Evolutionary conservation across 2,888 invertebrate species (phyloP).

Genomic region (Fragum fragum): DNA sequence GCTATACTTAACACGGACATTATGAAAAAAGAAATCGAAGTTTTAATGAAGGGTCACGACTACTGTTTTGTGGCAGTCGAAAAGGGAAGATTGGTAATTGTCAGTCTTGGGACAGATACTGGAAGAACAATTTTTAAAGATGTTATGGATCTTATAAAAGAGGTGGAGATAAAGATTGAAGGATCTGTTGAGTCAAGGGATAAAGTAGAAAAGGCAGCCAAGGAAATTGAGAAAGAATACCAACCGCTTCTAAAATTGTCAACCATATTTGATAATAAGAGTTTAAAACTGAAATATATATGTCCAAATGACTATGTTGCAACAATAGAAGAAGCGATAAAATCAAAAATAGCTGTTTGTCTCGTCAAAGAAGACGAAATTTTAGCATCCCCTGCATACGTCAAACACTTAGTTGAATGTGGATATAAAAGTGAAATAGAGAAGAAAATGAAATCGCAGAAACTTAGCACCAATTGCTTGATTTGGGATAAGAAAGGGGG

Average conservation of each 20-base stretch:
- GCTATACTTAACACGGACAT: not conserved
- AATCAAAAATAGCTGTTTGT: constrained; percentile 6
- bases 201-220: not conserved
- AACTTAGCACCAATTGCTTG: not conserved
- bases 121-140: not conserved
- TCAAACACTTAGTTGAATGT: constrained; percentile 31
- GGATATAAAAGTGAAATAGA: not conserved
- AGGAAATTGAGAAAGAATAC: constrained; percentile 24
- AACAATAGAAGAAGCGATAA: constrained; percentile 18
- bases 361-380: constrained; percentile 32
- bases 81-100: constrained; percentile 18
- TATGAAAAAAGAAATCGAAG: constrained; percentile 17
- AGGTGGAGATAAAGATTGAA: constrained; percentile 1
- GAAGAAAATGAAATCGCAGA: constrained; percentile 23
- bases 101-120: not conserved
- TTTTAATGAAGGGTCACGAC: not conserved
- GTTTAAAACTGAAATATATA: constrained; percentile 21
- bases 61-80: not conserved
- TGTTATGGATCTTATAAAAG: constrained; percentile 9
- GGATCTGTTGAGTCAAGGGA: constrained; percentile 28
- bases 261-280: not conserved
- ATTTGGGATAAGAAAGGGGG: not conserved
- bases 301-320: constrained; percentile 24
- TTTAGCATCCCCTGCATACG: constrained; percentile 17
- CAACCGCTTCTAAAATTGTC: constrained; percentile 25